A percentile compares a stretch with the other conserved stretches of the same genome.
Conservation (phyloP, 2,797 vertebrate species). For the Masticophis lateralis region DNA sequence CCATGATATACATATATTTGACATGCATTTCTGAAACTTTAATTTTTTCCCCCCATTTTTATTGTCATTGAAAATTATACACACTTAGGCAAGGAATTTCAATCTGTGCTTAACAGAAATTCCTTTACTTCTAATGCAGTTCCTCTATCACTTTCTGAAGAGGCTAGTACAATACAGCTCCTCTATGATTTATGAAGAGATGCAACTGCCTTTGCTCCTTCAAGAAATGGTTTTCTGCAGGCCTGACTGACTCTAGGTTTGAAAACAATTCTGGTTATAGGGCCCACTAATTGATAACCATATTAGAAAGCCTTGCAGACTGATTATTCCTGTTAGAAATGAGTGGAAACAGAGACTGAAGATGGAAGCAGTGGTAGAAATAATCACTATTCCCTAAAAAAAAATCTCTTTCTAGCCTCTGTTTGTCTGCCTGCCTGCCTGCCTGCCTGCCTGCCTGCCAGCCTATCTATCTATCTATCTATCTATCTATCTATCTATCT, state of each 20-base stretch:
- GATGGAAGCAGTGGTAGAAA: neutral
- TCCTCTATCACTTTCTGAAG: conserved; percentile 8
- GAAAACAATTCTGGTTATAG: neutral
- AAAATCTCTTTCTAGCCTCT: neutral
- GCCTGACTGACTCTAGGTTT: neutral
- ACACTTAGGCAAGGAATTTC: conserved; percentile 24
- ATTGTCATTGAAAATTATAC: conserved; percentile 34
- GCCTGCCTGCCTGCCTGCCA: too few species aligned
- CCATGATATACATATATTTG: conserved; percentile 67
- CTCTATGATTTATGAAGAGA: neutral
- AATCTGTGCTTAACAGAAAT: neutral
- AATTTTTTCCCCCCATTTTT: conserved; percentile 51
- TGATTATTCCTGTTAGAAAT: neutral
- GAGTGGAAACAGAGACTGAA: neutral
- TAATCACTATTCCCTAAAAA: neutral
- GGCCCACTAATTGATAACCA: neutral
- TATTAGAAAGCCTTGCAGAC: too few species aligned
- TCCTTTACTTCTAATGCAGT: conserved; percentile 1
- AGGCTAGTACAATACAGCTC: neutral
- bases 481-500: too few species aligned
- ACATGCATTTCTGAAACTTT: conserved; percentile 64
- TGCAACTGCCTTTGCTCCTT: neutral
- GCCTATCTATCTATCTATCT: too few species aligned
- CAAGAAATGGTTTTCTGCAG: neutral
- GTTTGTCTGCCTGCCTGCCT: rapidly evolving